Evolutionary conservation across 2,888 invertebrate genomes (phyloP).

Genomic region (Gari tellinella): DNA sequence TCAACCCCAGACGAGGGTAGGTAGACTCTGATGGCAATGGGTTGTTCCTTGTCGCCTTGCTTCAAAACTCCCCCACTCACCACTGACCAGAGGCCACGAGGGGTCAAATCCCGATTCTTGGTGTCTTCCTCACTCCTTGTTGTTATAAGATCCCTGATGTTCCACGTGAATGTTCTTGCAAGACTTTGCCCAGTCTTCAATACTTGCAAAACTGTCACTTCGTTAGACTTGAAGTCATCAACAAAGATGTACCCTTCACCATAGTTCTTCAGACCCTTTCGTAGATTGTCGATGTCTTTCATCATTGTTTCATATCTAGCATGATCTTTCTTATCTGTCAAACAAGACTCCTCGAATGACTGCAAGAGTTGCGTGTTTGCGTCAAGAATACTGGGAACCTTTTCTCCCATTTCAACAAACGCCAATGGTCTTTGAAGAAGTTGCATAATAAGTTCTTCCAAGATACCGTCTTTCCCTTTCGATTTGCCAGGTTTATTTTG

Average conservation of each 20-base stretch:
- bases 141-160: constrained; percentile 4
- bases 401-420: constrained; percentile 39
- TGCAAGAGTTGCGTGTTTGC: constrained; percentile 66
- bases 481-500: constrained; percentile 18
- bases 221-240: constrained; percentile 62
- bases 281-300: constrained; percentile 62
- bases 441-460: constrained; percentile 45
- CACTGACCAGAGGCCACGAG: constrained; percentile 63
- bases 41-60: constrained; percentile 35
- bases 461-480: constrained; percentile 11
- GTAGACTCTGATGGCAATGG: constrained; percentile 66
- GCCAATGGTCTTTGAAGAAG: constrained; percentile 57
- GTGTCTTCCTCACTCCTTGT: neutral
- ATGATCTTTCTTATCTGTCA: constrained; percentile 44
- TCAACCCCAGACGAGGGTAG: constrained; percentile 59
- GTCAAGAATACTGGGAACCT: constrained; percentile 65
- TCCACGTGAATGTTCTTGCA: constrained; percentile 23
- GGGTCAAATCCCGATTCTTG: neutral
- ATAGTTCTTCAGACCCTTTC: constrained; percentile 61
- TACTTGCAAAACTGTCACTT: constrained; percentile 46
- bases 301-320: constrained; percentile 62
- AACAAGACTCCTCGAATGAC: constrained; percentile 52
- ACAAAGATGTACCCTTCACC: constrained; percentile 65
- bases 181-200: constrained; percentile 22
- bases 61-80: constrained; percentile 51